phyloP scores from a whole-genome alignment of 2,888 invertebrate genomes.

The Cotesia congregata region DNA sequence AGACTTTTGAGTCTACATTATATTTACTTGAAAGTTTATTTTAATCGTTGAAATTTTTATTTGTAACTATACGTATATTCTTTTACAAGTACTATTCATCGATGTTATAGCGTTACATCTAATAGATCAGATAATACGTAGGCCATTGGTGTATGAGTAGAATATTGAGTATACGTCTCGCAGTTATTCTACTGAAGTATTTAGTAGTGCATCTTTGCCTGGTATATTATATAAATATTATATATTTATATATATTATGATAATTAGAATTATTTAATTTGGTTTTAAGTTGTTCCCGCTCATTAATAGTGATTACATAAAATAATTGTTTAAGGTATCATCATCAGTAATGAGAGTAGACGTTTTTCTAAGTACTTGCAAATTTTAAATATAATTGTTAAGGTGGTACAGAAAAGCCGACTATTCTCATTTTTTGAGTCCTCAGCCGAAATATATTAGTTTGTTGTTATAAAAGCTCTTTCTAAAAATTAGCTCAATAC shows the following conservation, averaged over 20 bases:
- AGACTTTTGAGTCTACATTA: constrained; percentile 67
- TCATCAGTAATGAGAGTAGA: neutral
- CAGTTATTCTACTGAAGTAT: constrained; percentile 46
- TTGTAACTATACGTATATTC: constrained; percentile 45
- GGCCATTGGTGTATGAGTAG: constrained; percentile 59
- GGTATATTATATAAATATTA: constrained; percentile 47
- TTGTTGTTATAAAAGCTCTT: too few species aligned
- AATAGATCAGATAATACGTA: constrained; percentile 62
- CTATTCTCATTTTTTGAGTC: too few species aligned
- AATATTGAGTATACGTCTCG: constrained; percentile 43
- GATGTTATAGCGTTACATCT: constrained; percentile 61
- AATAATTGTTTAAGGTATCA: constrained; percentile 16
- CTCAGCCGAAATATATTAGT: too few species aligned
- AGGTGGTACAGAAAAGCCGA: too few species aligned
- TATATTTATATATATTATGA: constrained; percentile 13
- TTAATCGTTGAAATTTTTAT: neutral
- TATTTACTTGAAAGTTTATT: constrained; percentile 8
- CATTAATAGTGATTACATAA: neutral
- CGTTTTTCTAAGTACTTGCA: neutral
- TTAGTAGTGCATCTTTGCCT: constrained; percentile 66
- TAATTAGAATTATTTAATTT: constrained; percentile 6
- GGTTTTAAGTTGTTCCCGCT: neutral
- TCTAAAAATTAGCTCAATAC: too few species aligned
- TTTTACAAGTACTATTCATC: constrained; percentile 58
- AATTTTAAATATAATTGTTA: neutral